A percentile compares a stretch with the other conserved stretches of the same genome.
phyloP scores from a whole-genome alignment of 2,797 vertebrate species.

The Sebastes reedi region DNA sequence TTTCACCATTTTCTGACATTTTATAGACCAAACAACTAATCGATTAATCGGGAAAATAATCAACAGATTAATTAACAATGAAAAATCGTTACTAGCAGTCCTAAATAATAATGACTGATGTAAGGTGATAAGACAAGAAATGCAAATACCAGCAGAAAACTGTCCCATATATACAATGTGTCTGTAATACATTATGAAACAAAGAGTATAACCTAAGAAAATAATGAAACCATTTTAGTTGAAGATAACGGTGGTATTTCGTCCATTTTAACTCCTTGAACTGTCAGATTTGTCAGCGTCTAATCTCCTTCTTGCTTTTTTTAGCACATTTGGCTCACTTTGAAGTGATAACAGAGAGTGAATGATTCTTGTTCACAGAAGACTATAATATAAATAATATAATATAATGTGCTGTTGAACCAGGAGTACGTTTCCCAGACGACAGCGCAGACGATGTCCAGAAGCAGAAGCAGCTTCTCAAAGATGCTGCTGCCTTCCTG shows the following conservation, averaged over 20 bases:
- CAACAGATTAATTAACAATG: too few relatives aligned
- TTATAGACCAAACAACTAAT: too few relatives aligned
- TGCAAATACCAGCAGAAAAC: background rate
- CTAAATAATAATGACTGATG: background rate
- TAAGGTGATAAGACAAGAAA: background rate
- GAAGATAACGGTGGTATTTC: background rate
- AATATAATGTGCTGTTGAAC: slow-evolving; percentile 8
- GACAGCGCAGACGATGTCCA: slow-evolving; percentile 88
- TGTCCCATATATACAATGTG: too few relatives aligned
- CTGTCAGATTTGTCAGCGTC: background rate
- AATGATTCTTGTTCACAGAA: background rate
- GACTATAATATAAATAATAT: background rate
- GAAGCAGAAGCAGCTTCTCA: slow-evolving; percentile 97
- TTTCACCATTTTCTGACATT: too few relatives aligned
- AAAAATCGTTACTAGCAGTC: too few relatives aligned
- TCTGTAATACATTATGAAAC: background rate
- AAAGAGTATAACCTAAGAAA: background rate
- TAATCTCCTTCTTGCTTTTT: background rate
- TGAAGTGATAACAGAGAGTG: background rate
- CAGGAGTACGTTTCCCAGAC: slow-evolving; percentile 94
- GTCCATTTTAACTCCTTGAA: background rate
- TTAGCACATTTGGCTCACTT: background rate
- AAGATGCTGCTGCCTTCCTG: slow-evolving; percentile 93
- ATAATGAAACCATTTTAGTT: background rate
- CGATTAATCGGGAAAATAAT: too few relatives aligned